Base-by-base conservation (phyloP, 2,113 vertebrate genomes). In the Onychostoma macrolepis region DNA sequence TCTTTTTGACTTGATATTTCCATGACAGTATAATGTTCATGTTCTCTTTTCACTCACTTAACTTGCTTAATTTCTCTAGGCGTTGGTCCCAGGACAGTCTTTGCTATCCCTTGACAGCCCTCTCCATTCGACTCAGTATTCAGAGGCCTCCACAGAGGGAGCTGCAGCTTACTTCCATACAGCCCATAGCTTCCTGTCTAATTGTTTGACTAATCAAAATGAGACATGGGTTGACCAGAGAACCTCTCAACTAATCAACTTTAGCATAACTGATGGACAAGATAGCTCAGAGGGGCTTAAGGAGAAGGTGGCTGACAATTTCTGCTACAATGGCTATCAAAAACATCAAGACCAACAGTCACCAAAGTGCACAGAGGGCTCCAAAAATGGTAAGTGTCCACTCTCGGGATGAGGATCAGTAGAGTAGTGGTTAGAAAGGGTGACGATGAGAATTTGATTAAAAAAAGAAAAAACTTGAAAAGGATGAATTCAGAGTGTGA, bases 151-250 rank as follows among this genome's bases (percentile, higher is more conserved):
- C 33, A 65, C 48, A 15, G 88, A 86, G 1, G 92, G 92, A 1
- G 56, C 88, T 28, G 48, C 86, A 5, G 61, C 85, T 19, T 67
- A 88, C 13, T 95, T 94, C 41, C 10, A 92, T 87, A 94, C 93
- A 0, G 93, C 94, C n/a, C 90, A 87, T 33, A 93, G 87, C 45
- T 87, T 88, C 85, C 89, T 92, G 65, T 93, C 96, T 89, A 94
- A 93, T 80, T 92, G 92, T 0, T 87, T 92, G 0, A 94, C 94
- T 1, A 92, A 17, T 33, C 90, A 87, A 15, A 83, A 21, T 0
- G 90, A 93, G 24, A 86, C 87, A 85, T 92, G 83, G 6, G 90
- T 88, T 56, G 75, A 92, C 71, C 58, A 89, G 91, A 92, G 85
- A 90, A 83, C 83, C 85, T 90, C 0, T 88, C 92, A 89, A 28